These are phyloP conservation scores for Caenorhabditis sinica DNA, from an alignment of 2,888 invertebrate genomes.

Conservation along the genomic window DNA sequence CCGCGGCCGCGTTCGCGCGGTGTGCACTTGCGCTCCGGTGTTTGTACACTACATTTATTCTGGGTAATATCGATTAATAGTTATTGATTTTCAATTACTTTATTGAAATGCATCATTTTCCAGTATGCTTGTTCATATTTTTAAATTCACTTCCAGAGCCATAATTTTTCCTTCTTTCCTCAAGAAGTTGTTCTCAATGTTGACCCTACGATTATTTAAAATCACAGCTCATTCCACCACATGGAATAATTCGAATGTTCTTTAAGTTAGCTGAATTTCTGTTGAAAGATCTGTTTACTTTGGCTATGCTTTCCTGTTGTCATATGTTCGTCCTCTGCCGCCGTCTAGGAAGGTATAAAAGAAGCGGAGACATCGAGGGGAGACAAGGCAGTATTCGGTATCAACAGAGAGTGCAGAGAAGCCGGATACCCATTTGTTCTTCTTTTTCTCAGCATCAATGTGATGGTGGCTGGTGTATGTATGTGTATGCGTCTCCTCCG, in stretches of 20 bases:
- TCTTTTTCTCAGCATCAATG: conserved; percentile 10
- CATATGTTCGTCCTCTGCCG: conserved; percentile 8
- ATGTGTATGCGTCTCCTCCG: conserved; percentile 29
- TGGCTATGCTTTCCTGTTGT: not conserved
- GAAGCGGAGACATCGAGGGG: conserved; percentile 2
- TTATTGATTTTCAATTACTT: too few relatives aligned
- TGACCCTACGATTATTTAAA: too few relatives aligned
- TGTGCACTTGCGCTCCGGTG: not conserved
- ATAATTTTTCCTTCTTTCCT: too few relatives aligned
- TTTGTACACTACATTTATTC: too few relatives aligned
- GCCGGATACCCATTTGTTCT: conserved; percentile 25
- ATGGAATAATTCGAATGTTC: too few relatives aligned
- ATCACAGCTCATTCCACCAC: too few relatives aligned
- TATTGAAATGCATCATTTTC: too few relatives aligned
- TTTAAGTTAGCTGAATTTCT: not conserved
- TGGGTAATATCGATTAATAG: too few relatives aligned
- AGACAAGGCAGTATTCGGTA: conserved; percentile 21
- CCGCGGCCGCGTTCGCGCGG: not conserved
- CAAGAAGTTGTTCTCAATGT: too few relatives aligned
- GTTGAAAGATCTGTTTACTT: not conserved
- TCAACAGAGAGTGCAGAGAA: conserved; percentile 45
- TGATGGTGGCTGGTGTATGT: conserved; percentile 46
- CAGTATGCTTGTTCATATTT: too few relatives aligned
- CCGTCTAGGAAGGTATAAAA: not conserved
- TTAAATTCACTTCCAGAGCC: too few relatives aligned